Conservation (phyloP, 2,797 vertebrate genomes). For the Taeniopygia guttata region DNA sequence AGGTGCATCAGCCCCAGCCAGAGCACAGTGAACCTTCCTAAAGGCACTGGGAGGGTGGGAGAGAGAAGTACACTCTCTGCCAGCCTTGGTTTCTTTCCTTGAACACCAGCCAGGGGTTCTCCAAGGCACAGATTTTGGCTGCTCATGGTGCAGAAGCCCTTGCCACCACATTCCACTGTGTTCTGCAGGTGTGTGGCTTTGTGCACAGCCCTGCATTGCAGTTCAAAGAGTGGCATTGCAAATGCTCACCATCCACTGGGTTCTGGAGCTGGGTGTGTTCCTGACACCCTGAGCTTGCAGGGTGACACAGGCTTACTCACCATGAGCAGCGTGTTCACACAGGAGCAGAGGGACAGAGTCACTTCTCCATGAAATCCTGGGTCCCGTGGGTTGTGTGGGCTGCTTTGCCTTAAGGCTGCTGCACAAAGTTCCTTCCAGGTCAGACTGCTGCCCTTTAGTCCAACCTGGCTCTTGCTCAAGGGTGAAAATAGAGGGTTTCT, state of each 20-base stretch:
- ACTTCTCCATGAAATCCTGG: neutral
- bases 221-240: neutral
- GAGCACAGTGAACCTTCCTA: neutral
- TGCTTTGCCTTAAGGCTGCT: neutral
- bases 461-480: neutral
- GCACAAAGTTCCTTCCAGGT: neutral
- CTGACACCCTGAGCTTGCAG: neutral
- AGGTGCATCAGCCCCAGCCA: neutral
- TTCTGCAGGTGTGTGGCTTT: neutral
- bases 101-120: neutral
- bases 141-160: neutral
- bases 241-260: neutral
- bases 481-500: neutral
- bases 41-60: neutral
- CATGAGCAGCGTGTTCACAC: neutral
- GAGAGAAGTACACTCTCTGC: neutral
- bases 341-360: neutral
- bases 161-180: fast-evolving
- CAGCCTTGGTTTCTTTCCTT: neutral
- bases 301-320: constrained; percentile 33
- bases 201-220: neutral
- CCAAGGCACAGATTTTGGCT: neutral
- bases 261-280: constrained; percentile 20
- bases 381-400: neutral
- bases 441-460: neutral